Base-by-base conservation (phyloP, 1,140 invertebrate species). In the Leptopilina clavipes region DNA sequence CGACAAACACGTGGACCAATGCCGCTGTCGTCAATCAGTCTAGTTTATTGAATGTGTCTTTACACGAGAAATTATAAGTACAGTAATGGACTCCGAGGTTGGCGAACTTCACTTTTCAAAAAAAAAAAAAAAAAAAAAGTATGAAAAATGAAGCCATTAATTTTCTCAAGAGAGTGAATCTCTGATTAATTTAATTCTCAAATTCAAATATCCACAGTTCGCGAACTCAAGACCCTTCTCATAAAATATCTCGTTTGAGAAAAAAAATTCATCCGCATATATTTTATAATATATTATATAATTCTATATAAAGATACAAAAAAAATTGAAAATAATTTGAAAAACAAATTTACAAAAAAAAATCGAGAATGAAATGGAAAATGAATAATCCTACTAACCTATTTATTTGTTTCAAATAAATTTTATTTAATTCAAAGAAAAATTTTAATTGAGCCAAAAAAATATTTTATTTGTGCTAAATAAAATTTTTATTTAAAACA, bases 1-100 rank as follows among this genome's bases (percentile, higher is more conserved):
- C 88, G 89, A 89, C 89, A 89, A 90, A 89, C 89, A 90, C 85
- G 84, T 90, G 89, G 73, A 94, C 96, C 96, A 91, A 99, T 98
- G 91, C 99, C 97, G 78, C 98, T 98, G 88, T 99, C 99, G 86
- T 98, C 97, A 65, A 65, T 65, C 59, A 65, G 14, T 22, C 59
- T 65, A 31, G 11, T 65, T 65, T 65, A 65, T 65, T 31, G 59
- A 31, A 65, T n/a, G 59, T 65, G 59, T 65, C 59, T 65, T n/a
- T 14, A 65, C 14, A 31, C 25, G 25, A 65, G 25, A 31, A 37
- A 65, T 65, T 65, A 65, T 65, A 65, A 65, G 59, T 65, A 65
- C 59, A 37, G 59, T 65, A 31, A 65, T 65, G 25, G 25, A 25
- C 59, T 65, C n/a, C 12, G 12, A n/a, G 59, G 11, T 65, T 65